phyloP scores from a whole-genome alignment of 1,140 invertebrate genomes.

The Cherax destructor region DNA sequence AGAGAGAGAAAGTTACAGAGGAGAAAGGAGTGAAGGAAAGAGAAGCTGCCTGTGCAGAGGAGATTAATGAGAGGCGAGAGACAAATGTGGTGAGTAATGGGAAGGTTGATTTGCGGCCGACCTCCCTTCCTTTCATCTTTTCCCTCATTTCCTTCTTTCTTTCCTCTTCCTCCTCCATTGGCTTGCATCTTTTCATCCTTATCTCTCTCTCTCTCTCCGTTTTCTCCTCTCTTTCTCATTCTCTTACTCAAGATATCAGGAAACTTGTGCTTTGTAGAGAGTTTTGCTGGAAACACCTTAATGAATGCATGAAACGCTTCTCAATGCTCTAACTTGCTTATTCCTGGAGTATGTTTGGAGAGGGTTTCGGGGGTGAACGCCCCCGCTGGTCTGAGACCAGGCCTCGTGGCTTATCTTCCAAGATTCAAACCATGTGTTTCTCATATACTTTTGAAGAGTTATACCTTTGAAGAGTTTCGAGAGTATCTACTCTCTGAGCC shows the following conservation, averaged over 20 bases:
- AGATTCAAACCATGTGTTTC: no score
- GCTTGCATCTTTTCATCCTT: background rate
- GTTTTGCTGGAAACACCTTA: no score
- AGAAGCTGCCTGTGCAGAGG: constrained; percentile 18
- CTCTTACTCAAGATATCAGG: background rate
- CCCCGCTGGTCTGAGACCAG: no score
- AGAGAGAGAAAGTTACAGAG: constrained; percentile 10
- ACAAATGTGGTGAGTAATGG: constrained; percentile 66
- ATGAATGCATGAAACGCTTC: no score
- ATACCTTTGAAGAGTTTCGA: no score
- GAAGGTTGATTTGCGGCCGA: constrained; percentile 50
- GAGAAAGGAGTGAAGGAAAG: constrained; percentile 32
- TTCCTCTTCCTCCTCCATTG: background rate
- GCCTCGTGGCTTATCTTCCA: no score
- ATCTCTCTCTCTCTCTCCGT: background rate
- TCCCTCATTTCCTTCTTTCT: background rate
- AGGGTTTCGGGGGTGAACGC: no score
- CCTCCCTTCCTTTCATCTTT: background rate
- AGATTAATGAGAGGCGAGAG: constrained; percentile 56
- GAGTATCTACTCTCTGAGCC: no score
- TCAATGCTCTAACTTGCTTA: no score
- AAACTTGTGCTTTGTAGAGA: no score
- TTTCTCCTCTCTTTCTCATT: background rate
- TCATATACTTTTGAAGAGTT: no score
- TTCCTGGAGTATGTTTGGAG: no score